Base-by-base conservation (phyloP, 1,140 invertebrate species). In the Bombus waltoni region DNA sequence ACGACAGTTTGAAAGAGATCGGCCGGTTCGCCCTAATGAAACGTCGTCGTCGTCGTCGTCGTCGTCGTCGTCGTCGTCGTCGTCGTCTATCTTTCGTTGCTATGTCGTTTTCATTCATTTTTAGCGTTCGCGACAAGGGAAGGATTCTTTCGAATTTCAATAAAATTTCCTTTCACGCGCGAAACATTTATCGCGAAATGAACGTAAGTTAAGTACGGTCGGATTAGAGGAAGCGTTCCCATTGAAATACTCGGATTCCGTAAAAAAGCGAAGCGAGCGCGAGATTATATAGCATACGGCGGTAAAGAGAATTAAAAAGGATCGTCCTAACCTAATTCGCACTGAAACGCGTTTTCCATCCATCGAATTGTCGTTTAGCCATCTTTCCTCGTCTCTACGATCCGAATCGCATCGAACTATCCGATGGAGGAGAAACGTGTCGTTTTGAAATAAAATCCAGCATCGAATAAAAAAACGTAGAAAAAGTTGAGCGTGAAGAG, bases 1-100 rank as follows among this genome's bases (percentile, higher is more conserved):
- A 53, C 47, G 47, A 53, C 47, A 18, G 42, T 5, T 62, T 35
- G 53, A 80, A 32, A 79, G n/a, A 86, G 76, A 88, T 76, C 86
- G 70, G 53, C 35, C 13, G 28, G n/a, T n/a, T 68, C 15, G 32
- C 15, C 6, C 65, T 4, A 25, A 25, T 25, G 38, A 71, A 71
- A 35, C 68, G 32, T 71, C 25, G 47, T 22, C 47, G 18, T 8
- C 47, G 18, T 53, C 35, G 22, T 70, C 66, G 18, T 68, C 5
- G 44, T 47, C 18, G 18, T 53, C 47, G 32, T 71, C 25, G 47
- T 22, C 47, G 18, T 8, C 47, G 18, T 53, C 35, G 22, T 68
- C 5, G 44, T 47, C 18, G 18, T 53, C 47, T 18, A 18, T 53
- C 5, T 38, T 6, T 13, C 42, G 10, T 11, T 25, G 35, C 40